A percentile compares a stretch with the other conserved stretches of the same genome.
Conservation (phyloP, 2,888 invertebrate genomes). For the Pterostichus niger region DNA sequence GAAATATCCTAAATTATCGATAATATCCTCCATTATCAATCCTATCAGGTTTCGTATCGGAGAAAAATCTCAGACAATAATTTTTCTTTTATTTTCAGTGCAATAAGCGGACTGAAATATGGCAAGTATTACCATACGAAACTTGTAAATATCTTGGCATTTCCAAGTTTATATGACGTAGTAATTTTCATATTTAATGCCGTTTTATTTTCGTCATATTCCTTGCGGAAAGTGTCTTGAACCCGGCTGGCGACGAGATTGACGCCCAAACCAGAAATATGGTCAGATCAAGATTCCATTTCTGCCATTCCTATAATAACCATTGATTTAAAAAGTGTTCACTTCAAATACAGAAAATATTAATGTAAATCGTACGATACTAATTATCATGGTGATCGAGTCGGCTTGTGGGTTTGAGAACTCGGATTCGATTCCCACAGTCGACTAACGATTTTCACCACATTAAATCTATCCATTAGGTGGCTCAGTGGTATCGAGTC, state of each 20-base stretch:
- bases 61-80: slow-evolving; percentile 42
- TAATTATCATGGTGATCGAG: too few species aligned
- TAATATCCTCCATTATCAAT: slow-evolving; percentile 55
- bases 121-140: slow-evolving; percentile 41
- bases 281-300: too few species aligned
- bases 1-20: slow-evolving; percentile 51
- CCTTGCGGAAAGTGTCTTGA: slow-evolving; percentile 5
- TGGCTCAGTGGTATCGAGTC: too few species aligned
- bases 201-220: slow-evolving; percentile 39
- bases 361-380: too few species aligned
- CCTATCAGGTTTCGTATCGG: slow-evolving; percentile 49
- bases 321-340: too few species aligned
- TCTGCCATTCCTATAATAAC: too few species aligned
- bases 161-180: slow-evolving; percentile 39
- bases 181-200: slow-evolving; percentile 54
- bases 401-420: too few species aligned
- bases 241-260: background rate
- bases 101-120: slow-evolving; percentile 49
- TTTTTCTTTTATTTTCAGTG: slow-evolving; percentile 50
- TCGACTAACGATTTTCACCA: too few species aligned
- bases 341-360: too few species aligned
- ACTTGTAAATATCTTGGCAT: slow-evolving; percentile 47
- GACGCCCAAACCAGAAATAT: slow-evolving; percentile 1
- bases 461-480: too few species aligned
- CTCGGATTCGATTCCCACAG: too few species aligned